phyloP scores from a whole-genome alignment of 2,888 invertebrate species.

The Ennomos quercinarius region DNA sequence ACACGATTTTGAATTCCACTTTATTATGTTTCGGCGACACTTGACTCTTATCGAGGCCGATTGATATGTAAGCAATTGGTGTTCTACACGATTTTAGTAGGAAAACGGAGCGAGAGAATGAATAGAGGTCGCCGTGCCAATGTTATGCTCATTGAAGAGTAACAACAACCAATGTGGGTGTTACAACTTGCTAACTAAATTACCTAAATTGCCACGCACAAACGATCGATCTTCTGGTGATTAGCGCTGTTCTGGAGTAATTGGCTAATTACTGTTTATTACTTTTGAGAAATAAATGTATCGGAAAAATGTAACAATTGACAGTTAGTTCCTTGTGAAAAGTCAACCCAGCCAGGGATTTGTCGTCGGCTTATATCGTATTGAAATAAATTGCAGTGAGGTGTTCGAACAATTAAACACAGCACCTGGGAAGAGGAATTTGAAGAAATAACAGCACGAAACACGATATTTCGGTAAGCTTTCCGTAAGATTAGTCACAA shows the following conservation, averaged over 20 bases:
- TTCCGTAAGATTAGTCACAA: conserved; percentile 79
- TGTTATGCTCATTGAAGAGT: conserved; percentile 84
- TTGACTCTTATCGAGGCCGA: conserved; percentile 42
- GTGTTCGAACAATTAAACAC: conserved; percentile 56
- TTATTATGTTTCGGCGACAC: conserved; percentile 75
- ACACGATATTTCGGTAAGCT: conserved; percentile 66
- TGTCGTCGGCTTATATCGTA: conserved; percentile 75
- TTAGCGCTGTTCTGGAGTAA: conserved; percentile 39
- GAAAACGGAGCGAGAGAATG: conserved; percentile 61
- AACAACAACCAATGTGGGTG: conserved; percentile 80
- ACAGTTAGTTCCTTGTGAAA: conserved; percentile 81
- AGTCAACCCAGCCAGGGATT: conserved; percentile 73
- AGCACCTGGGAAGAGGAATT: conserved; percentile 60
- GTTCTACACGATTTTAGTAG: conserved; percentile 57
- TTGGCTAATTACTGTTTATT: conserved; percentile 41
- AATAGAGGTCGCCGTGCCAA: conserved; percentile 80
- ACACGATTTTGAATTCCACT: conserved; percentile 53
- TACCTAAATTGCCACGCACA: conserved; percentile 58
- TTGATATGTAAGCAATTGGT: conserved; percentile 43
- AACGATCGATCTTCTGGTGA: conserved; percentile 48
- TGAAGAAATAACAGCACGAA: conserved; percentile 59
- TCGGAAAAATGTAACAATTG: conserved; percentile 75
- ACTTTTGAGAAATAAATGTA: conserved; percentile 57
- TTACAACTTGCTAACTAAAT: conserved; percentile 60
- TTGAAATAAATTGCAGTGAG: conserved; percentile 61